Base-by-base conservation (phyloP, 1,140 invertebrate genomes). In the Scaptodrosophila lebanonensis region DNA sequence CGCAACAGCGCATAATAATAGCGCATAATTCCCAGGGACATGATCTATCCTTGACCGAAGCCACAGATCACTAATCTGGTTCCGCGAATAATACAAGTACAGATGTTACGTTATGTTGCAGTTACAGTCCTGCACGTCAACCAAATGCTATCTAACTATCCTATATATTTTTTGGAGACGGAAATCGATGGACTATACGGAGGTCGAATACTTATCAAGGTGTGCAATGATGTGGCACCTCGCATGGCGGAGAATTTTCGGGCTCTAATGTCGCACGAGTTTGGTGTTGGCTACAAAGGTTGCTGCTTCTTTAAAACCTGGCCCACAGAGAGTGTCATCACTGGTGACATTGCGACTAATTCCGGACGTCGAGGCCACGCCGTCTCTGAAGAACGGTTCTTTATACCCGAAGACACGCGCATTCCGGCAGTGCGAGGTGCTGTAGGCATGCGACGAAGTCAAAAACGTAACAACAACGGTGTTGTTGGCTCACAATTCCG, bases 161-260 rank as follows among this genome's bases (percentile, higher is more conserved):
- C 93, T 1, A 87, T 93, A 18, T 94, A 93, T 72, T 94, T 90
- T 75, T 93, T 95, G 79, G 92, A 93, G 70, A 90, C 95, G 56
- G 93, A 94, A 66, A 91, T 93, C 9, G 92, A 93, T 77, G 91
- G 92, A 8, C 85, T 90, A 12, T 89, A 90, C 0, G 89, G 91
- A 49, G 95, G 94, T 0, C 89, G 94, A 11, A 91, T 96, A 42
- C 90, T 96, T 2, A 93, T 96, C 60, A 94, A 97, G 88, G 92
- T 96, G 5, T 91, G 94, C 61, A 91, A 91, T 4, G 94, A 97
- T 86, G 91, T 92, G 3, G 95, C 95, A 2, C 96, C 96, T 2
- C 95, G 93, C 77, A 98, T 97, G 90, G 93, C 94, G 15, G 94
- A 95, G 83, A 98, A 98, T 87, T 98, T 97, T 87, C 90, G 91